Percentiles rank a stretch among this genome's conserved stretches.
Conservation (phyloP, 2,888 invertebrate species). For the Ichneumon xanthorius region DNA sequence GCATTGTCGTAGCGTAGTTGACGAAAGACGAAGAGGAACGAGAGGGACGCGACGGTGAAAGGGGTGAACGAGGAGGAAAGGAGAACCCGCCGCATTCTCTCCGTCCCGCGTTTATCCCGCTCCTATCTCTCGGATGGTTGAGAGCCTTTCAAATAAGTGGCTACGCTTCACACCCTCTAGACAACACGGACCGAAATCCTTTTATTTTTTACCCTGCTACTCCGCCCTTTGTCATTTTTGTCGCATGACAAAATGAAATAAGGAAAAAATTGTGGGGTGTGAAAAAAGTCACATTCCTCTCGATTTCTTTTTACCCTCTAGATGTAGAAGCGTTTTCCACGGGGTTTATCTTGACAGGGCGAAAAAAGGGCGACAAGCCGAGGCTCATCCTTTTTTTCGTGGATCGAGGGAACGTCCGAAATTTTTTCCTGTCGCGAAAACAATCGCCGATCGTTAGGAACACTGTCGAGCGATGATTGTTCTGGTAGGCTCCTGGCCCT, state of each 20-base stretch:
- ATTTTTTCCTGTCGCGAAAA: slow-evolving; percentile 59
- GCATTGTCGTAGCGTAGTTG: slow-evolving; percentile 74
- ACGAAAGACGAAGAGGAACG: slow-evolving; percentile 42
- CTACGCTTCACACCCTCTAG: slow-evolving; percentile 63
- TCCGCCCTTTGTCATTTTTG: slow-evolving; percentile 5
- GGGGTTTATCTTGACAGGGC: slow-evolving; percentile 18
- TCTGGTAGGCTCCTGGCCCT: slow-evolving; percentile 32
- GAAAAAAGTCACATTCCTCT: slow-evolving; percentile 30
- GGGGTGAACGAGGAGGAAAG: slow-evolving; percentile 33
- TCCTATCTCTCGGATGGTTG: slow-evolving; percentile 68
- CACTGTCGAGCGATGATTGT: slow-evolving; percentile 60
- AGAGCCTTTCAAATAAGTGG: slow-evolving; percentile 78
- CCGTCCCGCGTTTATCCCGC: slow-evolving; percentile 29
- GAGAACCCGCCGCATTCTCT: slow-evolving; percentile 3
- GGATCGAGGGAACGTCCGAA: neutral
- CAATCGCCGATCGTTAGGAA: slow-evolving; percentile 69
- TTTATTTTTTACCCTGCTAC: slow-evolving; percentile 24
- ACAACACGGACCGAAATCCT: slow-evolving; percentile 42
- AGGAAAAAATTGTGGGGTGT: slow-evolving; percentile 18
- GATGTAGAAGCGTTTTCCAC: neutral
- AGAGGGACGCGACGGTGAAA: slow-evolving; percentile 29
- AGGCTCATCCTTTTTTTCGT: slow-evolving; percentile 12
- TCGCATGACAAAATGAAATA: slow-evolving; percentile 31
- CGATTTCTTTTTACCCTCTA: slow-evolving; percentile 16
- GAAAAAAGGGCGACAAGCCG: neutral